phyloP scores from a whole-genome alignment of 2,113 vertebrate species.

The Microcebus griseorufus region DNA sequence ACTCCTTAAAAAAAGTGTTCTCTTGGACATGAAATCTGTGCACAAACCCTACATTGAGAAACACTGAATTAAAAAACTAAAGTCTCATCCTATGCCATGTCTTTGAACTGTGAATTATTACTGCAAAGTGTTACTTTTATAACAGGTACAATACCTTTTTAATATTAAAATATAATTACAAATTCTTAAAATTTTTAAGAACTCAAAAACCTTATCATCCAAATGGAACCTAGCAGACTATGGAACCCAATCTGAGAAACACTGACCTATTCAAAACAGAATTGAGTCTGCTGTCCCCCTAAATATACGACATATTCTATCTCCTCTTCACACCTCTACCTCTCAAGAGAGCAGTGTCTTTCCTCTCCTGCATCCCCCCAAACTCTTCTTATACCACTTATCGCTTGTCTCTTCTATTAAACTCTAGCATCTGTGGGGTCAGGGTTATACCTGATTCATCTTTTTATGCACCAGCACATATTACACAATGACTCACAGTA shows the following conservation, averaged over 20 bases:
- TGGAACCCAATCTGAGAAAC: conserved; percentile 21
- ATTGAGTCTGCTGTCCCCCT: not conserved
- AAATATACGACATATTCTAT: not conserved
- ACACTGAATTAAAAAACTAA: conserved; percentile 23
- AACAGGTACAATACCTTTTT: not conserved
- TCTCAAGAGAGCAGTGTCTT: not conserved
- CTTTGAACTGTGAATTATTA: conserved; percentile 32
- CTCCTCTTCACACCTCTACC: not conserved
- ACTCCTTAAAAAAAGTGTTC: not conserved
- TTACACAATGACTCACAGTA: not conserved
- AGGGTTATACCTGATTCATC: not conserved
- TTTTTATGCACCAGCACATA: not conserved
- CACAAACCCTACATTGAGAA: conserved; percentile 45
- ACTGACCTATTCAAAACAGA: not conserved
- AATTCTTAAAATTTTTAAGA: conserved; percentile 1
- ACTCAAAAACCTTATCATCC: not conserved
- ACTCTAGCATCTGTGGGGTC: not conserved
- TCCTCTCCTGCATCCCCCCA: not conserved
- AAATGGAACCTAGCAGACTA: not conserved
- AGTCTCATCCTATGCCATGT: not conserved
- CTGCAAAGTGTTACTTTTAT: not conserved
- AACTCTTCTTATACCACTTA: not conserved
- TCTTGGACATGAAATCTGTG: not conserved
- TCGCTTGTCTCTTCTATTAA: conserved; percentile 6
- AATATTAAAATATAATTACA: conserved; percentile 43